phyloP scores from a whole-genome alignment of 2,888 invertebrate genomes.

The Clanis bilineata region DNA sequence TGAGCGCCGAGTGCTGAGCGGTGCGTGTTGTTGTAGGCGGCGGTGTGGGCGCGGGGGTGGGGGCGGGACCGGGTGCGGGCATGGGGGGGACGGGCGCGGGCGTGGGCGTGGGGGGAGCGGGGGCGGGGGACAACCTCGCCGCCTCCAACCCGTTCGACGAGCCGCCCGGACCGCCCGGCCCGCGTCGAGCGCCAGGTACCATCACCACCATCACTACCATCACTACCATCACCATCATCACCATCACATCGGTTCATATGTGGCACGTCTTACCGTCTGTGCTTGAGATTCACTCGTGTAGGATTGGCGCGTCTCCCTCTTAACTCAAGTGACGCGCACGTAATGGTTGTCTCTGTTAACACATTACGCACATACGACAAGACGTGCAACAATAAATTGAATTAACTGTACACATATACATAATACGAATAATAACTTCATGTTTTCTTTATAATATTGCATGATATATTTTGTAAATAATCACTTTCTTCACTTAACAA shows the following conservation, averaged over 20 bases:
- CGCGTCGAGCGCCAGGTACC: slow-evolving; percentile 78
- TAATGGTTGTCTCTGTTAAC: too few relatives aligned
- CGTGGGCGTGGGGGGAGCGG: slow-evolving; percentile 54
- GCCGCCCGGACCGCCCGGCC: slow-evolving; percentile 84
- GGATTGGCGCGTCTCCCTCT: too few relatives aligned
- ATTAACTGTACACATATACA: too few relatives aligned
- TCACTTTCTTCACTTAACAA: too few relatives aligned
- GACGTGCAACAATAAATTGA: too few relatives aligned
- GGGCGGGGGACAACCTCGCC: slow-evolving; percentile 86
- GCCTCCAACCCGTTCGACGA: slow-evolving; percentile 94
- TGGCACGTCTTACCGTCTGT: too few relatives aligned
- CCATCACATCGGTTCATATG: not conserved
- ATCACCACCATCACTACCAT: slow-evolving; percentile 19
- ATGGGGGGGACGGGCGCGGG: slow-evolving; percentile 56
- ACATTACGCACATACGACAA: too few relatives aligned
- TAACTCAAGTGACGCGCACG: too few relatives aligned
- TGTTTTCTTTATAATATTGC: not conserved
- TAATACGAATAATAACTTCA: too few relatives aligned
- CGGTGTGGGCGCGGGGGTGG: slow-evolving; percentile 51
- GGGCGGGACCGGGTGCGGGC: slow-evolving; percentile 33
- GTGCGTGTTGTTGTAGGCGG: slow-evolving; percentile 74
- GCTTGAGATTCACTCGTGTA: too few relatives aligned
- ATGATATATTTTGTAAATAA: not conserved
- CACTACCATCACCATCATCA: too few relatives aligned
- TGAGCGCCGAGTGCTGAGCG: slow-evolving; percentile 26